Percentiles rank a stretch among this genome's conserved stretches.
Conservation (phyloP, 2,113 vertebrate species). For the Osmerus eperlanus region DNA sequence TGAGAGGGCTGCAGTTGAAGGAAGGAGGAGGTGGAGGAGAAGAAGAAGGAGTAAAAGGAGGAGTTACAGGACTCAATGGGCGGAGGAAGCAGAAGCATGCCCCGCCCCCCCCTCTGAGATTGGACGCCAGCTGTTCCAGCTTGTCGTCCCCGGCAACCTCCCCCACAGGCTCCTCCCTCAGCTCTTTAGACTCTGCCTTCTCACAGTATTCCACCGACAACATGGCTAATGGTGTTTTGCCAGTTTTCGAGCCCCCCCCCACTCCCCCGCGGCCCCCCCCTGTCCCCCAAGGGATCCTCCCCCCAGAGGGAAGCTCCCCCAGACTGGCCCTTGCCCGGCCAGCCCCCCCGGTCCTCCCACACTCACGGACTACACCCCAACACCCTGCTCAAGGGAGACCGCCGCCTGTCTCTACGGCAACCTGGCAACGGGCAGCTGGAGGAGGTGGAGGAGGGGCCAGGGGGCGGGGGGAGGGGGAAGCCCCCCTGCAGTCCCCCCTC, state of each 20-base stretch:
- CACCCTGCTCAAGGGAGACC: conserved; percentile 77
- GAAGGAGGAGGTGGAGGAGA: conserved; percentile 68
- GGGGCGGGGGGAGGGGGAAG: neutral
- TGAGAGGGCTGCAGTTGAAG: conserved; percentile 73
- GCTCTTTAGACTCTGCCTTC: conserved; percentile 77
- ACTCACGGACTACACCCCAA: conserved; percentile 77
- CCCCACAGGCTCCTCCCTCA: conserved; percentile 75
- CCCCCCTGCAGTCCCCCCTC: conserved; percentile 51
- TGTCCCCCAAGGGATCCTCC: conserved; percentile 7
- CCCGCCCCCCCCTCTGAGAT: conserved; percentile 64
- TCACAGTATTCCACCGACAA: conserved; percentile 62
- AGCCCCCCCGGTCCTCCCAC: conserved; percentile 48
- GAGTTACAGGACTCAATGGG: conserved; percentile 57
- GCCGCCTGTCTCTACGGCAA: conserved; percentile 76
- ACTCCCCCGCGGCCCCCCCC: conserved; percentile 11
- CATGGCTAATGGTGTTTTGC: conserved; percentile 52
- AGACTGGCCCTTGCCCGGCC: conserved; percentile 17
- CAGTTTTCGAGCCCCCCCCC: conserved; percentile 36
- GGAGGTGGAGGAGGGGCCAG: conserved; percentile 41
- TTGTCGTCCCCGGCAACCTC: conserved; percentile 82
- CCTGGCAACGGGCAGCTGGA: conserved; percentile 56
- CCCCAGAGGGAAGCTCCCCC: conserved; percentile 36
- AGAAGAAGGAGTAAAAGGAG: conserved; percentile 69
- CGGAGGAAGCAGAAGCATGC: conserved; percentile 70
- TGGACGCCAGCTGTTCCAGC: conserved; percentile 82